Base-by-base conservation (phyloP, 2,888 invertebrate species). In the Pherbina coryleti region DNA sequence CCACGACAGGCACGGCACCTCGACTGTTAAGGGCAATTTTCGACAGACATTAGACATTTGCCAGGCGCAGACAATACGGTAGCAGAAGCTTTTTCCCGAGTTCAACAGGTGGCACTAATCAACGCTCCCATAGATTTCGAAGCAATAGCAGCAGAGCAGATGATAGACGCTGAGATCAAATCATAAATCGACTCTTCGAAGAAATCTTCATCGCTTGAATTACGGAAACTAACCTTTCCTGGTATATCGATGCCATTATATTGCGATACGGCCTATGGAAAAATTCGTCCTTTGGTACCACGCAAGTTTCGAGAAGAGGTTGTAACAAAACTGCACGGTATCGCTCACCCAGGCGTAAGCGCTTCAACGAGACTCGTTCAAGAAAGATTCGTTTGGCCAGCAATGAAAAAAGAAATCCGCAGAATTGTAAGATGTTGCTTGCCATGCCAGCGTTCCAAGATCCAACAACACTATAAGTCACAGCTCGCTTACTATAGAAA, bases 1-100 rank as follows among this genome's bases (percentile, higher is more conserved):
- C 89, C 88, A 0, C 74, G 88, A 3, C 8, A 37, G 7, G 37
- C 37, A 8, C 5, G 37, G 8, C 37, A 37, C 8, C 8, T 37
- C 7, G 37, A 37, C 8, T 37, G 1, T 8, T 1, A 8, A 4
- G 37, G 37, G 1, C 8, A 67, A 44, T 67, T 67, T 17, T 67
- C 66, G 8, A 67, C 66, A 7, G 66, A 67, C 14, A 44, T 67
- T 8, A 4, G 37, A 1, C 37, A 37, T 37, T 37, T 37, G 37
- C 37, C 37, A 1, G 37, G 37, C 8, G 8, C 7, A 37, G 37
- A 37, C 1, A 37, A 37, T 8, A 8, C 5, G 8, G 37, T 37
- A 37, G 37, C 37, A 3, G 37, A 37, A 1, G 7, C 37, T 7
- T 5, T 37, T 5, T 37, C 37, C 7, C 37, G 8, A 7, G 5